phyloP scores from a whole-genome alignment of 2,797 vertebrate genomes.

The Lutjanus argentimaculatus region DNA sequence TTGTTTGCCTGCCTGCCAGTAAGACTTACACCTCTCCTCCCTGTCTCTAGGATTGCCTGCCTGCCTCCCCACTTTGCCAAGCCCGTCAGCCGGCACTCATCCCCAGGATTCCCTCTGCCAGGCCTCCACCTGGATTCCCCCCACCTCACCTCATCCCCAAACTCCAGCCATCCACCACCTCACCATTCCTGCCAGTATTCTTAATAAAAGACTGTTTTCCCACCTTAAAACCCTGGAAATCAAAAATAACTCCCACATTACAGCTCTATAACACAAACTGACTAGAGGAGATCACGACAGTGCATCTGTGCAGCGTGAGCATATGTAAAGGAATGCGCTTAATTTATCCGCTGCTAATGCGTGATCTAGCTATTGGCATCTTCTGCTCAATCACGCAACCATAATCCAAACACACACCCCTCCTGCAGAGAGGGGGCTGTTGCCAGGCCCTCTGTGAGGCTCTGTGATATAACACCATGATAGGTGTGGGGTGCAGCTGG shows the following conservation, averaged over 20 bases:
- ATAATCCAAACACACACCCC: constrained; percentile 35
- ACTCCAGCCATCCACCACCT: no score
- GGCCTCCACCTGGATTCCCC: no score
- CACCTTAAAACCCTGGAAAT: background rate
- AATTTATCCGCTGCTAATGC: constrained; percentile 14
- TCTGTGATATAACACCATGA: constrained; percentile 36
- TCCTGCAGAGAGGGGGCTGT: constrained; percentile 30
- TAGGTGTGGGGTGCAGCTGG: constrained; percentile 35
- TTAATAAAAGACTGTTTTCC: no score
- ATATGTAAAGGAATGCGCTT: background rate
- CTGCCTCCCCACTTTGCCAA: no score
- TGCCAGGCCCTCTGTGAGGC: constrained; percentile 7
- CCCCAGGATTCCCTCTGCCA: no score
- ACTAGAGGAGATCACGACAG: background rate
- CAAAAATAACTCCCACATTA: background rate
- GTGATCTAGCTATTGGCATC: constrained; percentile 2
- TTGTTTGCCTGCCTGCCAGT: no score
- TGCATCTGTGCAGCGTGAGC: background rate
- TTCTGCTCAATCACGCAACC: constrained; percentile 28
- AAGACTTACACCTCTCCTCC: no score
- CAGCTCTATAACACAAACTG: background rate
- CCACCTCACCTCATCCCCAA: no score
- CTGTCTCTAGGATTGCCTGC: no score
- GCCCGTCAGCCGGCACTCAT: no score
- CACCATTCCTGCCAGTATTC: no score